Conservation (phyloP, 2,797 vertebrate species). For the Salmo trutta region DNA sequence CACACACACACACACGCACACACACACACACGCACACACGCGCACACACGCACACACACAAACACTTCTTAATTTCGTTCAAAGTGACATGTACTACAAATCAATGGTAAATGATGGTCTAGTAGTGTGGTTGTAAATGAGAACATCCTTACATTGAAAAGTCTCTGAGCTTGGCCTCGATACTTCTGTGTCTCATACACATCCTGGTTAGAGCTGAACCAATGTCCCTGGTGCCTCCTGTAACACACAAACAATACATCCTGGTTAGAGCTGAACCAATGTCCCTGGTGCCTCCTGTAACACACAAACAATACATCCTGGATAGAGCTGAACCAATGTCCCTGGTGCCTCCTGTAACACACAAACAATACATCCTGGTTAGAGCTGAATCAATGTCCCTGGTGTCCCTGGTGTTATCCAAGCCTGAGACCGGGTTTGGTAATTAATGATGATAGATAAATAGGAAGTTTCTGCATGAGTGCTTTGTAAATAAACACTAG, state of each 20-base stretch:
- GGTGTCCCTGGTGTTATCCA: conserved; percentile 72
- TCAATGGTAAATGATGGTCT: neutral
- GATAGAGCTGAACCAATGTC: no score
- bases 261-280: no score
- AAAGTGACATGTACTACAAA: neutral
- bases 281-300: conserved; percentile 23
- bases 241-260: conserved; percentile 32
- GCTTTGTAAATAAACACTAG: no score
- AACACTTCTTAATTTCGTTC: no score
- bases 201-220: conserved; percentile 83
- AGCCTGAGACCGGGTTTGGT: no score
- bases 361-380: conserved; percentile 64
- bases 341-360: conserved; percentile 53
- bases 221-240: conserved; percentile 84
- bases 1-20: conserved; percentile 16
- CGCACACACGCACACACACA: no score
- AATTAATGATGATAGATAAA: no score
- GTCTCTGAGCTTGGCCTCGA: conserved; percentile 81
- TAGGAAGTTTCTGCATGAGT: no score
- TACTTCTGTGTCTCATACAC: conserved; percentile 85
- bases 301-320: neutral
- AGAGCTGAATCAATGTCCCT: conserved; percentile 83
- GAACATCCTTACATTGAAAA: conserved; percentile 76
- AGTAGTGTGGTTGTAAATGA: no score
- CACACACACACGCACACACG: no score